Evolutionary conservation across 2,888 invertebrate genomes (phyloP).

Genomic region (Mimumesa dahlbomi): DNA sequence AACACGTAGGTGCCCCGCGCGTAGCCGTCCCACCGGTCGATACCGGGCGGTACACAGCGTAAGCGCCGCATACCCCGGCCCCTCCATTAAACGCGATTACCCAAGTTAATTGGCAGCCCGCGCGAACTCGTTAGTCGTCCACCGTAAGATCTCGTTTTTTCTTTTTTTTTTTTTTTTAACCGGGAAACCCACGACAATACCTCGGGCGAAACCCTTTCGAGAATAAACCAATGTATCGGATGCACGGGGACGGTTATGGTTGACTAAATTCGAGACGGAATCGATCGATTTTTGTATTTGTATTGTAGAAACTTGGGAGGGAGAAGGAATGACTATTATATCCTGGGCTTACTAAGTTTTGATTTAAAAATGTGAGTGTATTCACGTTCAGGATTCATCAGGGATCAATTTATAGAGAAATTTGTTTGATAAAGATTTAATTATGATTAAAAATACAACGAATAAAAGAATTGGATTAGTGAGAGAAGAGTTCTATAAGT

Average conservation of each 20-base stretch:
- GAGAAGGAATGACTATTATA: no score
- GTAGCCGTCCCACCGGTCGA: conserved; percentile 40
- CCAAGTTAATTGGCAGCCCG: conserved; percentile 65
- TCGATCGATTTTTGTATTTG: not conserved
- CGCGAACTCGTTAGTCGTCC: conserved; percentile 63
- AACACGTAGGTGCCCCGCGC: conserved; percentile 46
- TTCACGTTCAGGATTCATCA: no score
- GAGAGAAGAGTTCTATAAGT: no score
- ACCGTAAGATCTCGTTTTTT: conserved; percentile 55
- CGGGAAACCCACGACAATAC: conserved; percentile 31
- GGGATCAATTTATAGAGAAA: no score
- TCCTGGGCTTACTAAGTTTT: no score
- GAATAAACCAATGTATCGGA: not conserved
- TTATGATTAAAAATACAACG: no score
- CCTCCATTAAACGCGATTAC: conserved; percentile 62
- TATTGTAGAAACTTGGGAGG: no score
- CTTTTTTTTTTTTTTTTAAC: conserved; percentile 15
- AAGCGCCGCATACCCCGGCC: conserved; percentile 15
- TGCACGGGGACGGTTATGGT: not conserved
- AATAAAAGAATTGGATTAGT: no score
- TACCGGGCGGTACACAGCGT: conserved; percentile 22
- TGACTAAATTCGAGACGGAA: not conserved
- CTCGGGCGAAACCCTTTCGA: conserved; percentile 14
- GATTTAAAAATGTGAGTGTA: no score
- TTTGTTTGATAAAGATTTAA: no score